These are phyloP conservation scores for Liparis tanakae DNA, from an alignment of 2,797 vertebrate species.

Conservation along the genomic window DNA sequence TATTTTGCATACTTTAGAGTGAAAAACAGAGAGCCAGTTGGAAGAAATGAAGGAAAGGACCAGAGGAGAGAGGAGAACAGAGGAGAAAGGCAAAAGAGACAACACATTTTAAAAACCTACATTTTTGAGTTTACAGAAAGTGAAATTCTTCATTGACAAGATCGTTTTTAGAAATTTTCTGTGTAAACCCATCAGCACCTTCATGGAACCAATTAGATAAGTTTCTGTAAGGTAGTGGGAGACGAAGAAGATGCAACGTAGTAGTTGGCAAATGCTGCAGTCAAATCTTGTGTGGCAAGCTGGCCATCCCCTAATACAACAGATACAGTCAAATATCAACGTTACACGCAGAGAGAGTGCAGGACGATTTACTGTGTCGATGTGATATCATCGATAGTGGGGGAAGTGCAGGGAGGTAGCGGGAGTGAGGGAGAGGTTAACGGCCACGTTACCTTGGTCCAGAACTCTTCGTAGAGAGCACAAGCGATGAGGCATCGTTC, in stretches of 20 bases:
- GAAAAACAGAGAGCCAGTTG: constrained; percentile 84
- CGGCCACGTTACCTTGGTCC: constrained; percentile 92
- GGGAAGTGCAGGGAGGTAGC: constrained; percentile 84
- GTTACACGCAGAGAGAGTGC: constrained; percentile 98
- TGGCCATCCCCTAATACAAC: constrained; percentile 99
- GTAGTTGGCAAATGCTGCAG: constrained; percentile 99
- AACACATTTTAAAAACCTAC: constrained; percentile 76
- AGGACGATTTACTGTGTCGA: constrained; percentile 93
- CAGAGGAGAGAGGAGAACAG: constrained; percentile 65
- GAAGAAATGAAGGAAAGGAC: constrained; percentile 62
- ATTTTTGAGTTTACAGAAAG: constrained; percentile 68
- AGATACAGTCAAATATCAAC: constrained; percentile 99
- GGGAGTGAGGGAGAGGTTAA: constrained; percentile 60
- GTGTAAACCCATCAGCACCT: constrained; percentile 99
- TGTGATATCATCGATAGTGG: constrained; percentile 91
- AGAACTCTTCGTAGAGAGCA: constrained; percentile 99
- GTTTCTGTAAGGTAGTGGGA: constrained; percentile 99
- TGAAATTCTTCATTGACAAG: constrained; percentile 94
- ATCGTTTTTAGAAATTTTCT: constrained; percentile 97
- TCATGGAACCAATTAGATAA: constrained; percentile 99
- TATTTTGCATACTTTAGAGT: constrained; percentile 98
- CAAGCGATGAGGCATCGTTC: constrained; percentile 99
- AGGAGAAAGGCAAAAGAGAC: constrained; percentile 69
- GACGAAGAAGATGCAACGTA: constrained; percentile 99
- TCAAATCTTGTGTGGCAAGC: constrained; percentile 99